Percentiles rank a stretch among this genome's conserved stretches.
Evolutionary conservation across 1,140 invertebrate genomes (phyloP).

Genomic region (Tetraneura akinire): DNA sequence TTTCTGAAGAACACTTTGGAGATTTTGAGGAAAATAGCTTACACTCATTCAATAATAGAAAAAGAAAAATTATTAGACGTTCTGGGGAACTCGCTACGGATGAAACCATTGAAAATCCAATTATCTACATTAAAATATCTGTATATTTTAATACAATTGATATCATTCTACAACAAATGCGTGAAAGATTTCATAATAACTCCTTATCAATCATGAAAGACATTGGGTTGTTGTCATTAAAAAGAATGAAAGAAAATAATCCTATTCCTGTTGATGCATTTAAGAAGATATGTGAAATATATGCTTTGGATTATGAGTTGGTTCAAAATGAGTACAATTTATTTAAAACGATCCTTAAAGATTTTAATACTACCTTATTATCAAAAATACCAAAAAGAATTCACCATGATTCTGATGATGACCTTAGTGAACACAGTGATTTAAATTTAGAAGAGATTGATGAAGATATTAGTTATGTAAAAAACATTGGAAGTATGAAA

Average conservation of each 20-base stretch:
- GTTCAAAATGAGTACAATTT: background rate
- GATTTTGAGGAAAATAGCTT: no score
- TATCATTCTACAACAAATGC: no score
- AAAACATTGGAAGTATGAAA: background rate
- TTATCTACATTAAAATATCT: background rate
- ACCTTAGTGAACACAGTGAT: background rate
- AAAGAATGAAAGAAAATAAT: background rate
- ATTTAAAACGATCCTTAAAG: background rate
- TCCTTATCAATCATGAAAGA: background rate
- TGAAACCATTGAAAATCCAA: background rate
- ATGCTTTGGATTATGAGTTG: background rate
- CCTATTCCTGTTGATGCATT: background rate
- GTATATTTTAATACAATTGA: background rate
- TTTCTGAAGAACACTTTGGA: no score
- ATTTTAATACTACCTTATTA: background rate
- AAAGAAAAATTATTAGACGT: no score
- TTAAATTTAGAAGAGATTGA: background rate
- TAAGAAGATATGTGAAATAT: background rate
- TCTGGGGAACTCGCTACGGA: background rate
- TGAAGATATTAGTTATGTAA: background rate
- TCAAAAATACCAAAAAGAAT: background rate
- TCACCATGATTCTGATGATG: background rate
- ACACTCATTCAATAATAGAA: no score
- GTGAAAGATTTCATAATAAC: background rate
- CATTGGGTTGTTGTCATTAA: background rate